Percentiles rank a stretch among this genome's conserved stretches.
phyloP scores from a whole-genome alignment of 1,140 invertebrate species.

The Diachasmimorpha longicaudata region DNA sequence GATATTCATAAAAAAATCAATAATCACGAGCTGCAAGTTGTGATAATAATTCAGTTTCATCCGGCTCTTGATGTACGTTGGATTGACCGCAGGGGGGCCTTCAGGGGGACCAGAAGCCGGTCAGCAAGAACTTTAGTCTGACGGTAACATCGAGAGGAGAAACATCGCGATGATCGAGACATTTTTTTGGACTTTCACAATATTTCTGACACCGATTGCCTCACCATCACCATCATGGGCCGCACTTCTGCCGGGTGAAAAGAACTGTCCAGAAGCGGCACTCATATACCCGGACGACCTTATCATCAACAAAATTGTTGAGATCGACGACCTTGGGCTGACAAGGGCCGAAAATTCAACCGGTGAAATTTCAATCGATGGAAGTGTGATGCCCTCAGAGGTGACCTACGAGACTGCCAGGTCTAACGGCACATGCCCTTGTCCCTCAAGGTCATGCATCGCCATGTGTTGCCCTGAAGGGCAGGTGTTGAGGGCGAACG shows the following conservation, averaged over 20 bases:
- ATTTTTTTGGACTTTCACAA: neutral
- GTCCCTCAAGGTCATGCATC: neutral
- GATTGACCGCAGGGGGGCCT: neutral
- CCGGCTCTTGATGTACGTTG: neutral
- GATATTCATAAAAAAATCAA: neutral
- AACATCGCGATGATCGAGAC: neutral
- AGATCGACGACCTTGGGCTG: neutral
- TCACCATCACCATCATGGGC: neutral
- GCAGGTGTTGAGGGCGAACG: neutral
- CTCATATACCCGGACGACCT: neutral
- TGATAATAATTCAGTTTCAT: neutral
- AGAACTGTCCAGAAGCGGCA: neutral
- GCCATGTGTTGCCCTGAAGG: conserved; percentile 28
- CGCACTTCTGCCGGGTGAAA: neutral
- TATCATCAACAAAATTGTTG: neutral
- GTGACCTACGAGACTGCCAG: neutral
- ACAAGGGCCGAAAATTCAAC: neutral
- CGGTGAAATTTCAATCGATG: neutral
- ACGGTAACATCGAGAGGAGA: neutral
- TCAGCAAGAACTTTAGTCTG: neutral
- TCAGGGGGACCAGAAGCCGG: no score
- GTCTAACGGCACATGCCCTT: neutral
- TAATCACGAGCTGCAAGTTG: neutral
- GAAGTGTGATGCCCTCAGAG: neutral
- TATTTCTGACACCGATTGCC: neutral